Percentiles rank a stretch among this genome's conserved stretches.
Evolutionary conservation across 1,140 invertebrate species (phyloP).

Genomic region (Drosophila watanabei): DNA sequence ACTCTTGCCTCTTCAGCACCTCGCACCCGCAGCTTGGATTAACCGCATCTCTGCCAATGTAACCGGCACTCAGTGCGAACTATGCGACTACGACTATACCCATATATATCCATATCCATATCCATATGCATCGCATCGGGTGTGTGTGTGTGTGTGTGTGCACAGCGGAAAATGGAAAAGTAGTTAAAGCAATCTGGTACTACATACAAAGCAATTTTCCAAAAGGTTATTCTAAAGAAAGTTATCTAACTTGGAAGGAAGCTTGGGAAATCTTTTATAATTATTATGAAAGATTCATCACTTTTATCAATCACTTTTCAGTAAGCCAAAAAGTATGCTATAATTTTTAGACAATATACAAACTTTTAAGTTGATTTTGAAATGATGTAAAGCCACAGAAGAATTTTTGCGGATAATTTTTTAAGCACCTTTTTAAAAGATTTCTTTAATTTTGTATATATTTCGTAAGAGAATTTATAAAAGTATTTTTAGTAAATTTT

Average conservation of each 20-base stretch:
- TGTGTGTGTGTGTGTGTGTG: not conserved
- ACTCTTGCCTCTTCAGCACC: too few relatives aligned
- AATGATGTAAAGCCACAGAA: too few relatives aligned
- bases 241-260: not conserved
- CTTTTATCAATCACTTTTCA: not conserved
- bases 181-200: not conserved
- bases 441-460: too few relatives aligned
- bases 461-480: too few relatives aligned
- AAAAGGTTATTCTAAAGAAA: not conserved
- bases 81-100: constrained; percentile 7
- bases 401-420: too few relatives aligned
- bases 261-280: not conserved
- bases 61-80: constrained; percentile 25
- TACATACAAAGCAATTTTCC: not conserved
- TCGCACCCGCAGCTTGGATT: constrained; percentile 23
- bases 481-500: too few relatives aligned
- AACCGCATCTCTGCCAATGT: constrained; percentile 47
- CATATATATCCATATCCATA: too few relatives aligned
- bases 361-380: too few relatives aligned
- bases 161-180: constrained; percentile 1
- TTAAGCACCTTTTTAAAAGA: too few relatives aligned
- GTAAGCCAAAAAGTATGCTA: not conserved
- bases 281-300: not conserved
- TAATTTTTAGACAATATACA: too few relatives aligned
- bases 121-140: constrained; percentile 18